These are phyloP conservation scores for Xylophagus ater DNA, from an alignment of 2,888 invertebrate species.

Conservation along the genomic window DNA sequence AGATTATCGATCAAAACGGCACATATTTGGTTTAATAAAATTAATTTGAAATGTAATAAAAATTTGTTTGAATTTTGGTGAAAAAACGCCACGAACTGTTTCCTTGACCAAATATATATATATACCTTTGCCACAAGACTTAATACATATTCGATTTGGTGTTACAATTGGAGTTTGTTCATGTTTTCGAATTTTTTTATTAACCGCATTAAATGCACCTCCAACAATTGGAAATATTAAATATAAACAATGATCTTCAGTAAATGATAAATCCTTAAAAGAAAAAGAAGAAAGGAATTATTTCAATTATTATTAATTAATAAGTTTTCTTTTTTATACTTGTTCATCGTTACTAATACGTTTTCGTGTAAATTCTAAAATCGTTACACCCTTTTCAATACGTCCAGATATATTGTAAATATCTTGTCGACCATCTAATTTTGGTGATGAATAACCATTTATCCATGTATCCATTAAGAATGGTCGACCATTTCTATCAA, in stretches of 20 bases:
- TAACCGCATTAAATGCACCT: slow-evolving; percentile 69
- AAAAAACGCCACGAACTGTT: no score
- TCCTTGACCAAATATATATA: not conserved
- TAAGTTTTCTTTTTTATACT: slow-evolving; percentile 16
- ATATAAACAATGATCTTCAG: slow-evolving; percentile 70
- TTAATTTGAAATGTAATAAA: no score
- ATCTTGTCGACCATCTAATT: slow-evolving; percentile 63
- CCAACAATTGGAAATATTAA: slow-evolving; percentile 81
- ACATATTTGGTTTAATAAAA: no score
- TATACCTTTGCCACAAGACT: slow-evolving; percentile 61
- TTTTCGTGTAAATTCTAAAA: slow-evolving; percentile 67
- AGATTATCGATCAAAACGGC: no score
- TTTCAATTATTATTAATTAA: not conserved
- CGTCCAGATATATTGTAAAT: slow-evolving; percentile 56
- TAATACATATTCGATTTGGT: slow-evolving; percentile 68
- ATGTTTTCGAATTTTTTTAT: slow-evolving; percentile 77
- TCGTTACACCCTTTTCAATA: slow-evolving; percentile 63
- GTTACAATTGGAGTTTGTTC: slow-evolving; percentile 59
- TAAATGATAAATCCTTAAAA: slow-evolving; percentile 64
- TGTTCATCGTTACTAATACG: slow-evolving; percentile 57
- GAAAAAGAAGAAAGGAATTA: slow-evolving; percentile 2
- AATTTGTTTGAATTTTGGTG: no score
- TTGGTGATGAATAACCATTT: slow-evolving; percentile 62
- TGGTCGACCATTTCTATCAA: slow-evolving; percentile 65
- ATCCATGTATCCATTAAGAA: slow-evolving; percentile 87